These are phyloP conservation scores for Andricus quercusramuli DNA, from an alignment of 2,888 invertebrate genomes.

Conservation along the genomic window DNA sequence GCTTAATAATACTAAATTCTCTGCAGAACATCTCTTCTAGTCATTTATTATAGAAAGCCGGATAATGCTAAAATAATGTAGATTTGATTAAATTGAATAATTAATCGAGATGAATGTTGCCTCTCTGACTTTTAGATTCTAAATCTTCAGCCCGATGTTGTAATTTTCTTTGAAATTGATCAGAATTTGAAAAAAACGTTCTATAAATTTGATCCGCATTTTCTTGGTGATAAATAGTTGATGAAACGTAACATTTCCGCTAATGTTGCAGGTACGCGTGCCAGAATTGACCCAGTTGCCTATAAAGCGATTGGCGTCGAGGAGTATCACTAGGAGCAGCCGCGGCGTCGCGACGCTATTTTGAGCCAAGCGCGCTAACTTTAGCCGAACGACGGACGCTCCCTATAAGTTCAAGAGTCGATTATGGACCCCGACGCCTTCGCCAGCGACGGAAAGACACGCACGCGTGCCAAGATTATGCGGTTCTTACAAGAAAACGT, in stretches of 20 bases:
- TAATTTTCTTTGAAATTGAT: not conserved
- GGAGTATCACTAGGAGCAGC: slow-evolving; percentile 54
- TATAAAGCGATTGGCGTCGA: slow-evolving; percentile 69
- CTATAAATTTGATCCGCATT: not conserved
- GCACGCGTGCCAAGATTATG: slow-evolving; percentile 75
- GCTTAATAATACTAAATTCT: not conserved
- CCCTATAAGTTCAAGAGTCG: slow-evolving; percentile 77
- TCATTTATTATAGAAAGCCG: not conserved
- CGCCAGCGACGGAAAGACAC: slow-evolving; percentile 57
- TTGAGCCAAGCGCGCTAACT: slow-evolving; percentile 71
- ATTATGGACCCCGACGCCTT: slow-evolving; percentile 70
- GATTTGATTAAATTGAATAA: too few species aligned
- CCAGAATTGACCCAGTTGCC: slow-evolving; percentile 75
- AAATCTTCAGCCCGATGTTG: too few species aligned
- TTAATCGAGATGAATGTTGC: too few species aligned
- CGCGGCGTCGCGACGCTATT: slow-evolving; percentile 71
- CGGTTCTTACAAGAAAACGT: slow-evolving; percentile 50
- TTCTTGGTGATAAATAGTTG: not conserved
- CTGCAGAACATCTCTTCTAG: not conserved
- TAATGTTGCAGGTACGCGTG: slow-evolving; percentile 51
- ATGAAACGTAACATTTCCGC: slow-evolving; percentile 30
- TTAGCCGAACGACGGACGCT: slow-evolving; percentile 75
- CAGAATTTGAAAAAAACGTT: not conserved
- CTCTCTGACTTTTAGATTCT: too few species aligned
- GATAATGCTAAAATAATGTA: too few species aligned